These are phyloP conservation scores for Leptocoma aspasia DNA, from an alignment of 2,113 vertebrate species.

Conservation along the genomic window DNA sequence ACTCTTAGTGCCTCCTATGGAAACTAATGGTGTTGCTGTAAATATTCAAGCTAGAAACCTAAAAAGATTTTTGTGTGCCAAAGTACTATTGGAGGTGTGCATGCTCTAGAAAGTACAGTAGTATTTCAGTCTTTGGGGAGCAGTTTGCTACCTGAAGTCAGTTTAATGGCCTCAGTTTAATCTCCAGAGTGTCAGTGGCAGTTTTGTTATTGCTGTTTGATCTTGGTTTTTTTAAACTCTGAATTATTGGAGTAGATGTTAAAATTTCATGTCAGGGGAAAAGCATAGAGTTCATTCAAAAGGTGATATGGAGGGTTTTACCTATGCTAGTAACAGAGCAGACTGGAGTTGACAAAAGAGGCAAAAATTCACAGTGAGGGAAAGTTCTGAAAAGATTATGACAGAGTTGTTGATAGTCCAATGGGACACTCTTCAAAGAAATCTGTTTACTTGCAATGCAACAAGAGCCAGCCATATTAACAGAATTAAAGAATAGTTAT, in stretches of 20 bases:
- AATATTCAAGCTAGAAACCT: background rate
- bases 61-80: background rate
- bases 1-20: background rate
- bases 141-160: background rate
- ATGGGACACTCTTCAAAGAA: background rate
- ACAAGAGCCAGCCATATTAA: background rate
- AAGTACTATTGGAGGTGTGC: background rate
- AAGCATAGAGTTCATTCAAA: background rate
- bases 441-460: background rate
- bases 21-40: background rate
- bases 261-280: fast-evolving
- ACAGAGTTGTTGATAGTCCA: background rate
- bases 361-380: background rate
- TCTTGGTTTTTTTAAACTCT: background rate
- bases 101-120: background rate
- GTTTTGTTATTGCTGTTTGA: background rate
- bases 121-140: background rate
- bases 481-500: background rate
- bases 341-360: background rate
- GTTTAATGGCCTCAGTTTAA: background rate
- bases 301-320: background rate
- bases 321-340: background rate
- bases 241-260: background rate
- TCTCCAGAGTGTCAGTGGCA: background rate
- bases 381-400: background rate